Evolutionary conservation across 2,888 invertebrate species (phyloP).

Genomic region (Ctenicera cuprea): DNA sequence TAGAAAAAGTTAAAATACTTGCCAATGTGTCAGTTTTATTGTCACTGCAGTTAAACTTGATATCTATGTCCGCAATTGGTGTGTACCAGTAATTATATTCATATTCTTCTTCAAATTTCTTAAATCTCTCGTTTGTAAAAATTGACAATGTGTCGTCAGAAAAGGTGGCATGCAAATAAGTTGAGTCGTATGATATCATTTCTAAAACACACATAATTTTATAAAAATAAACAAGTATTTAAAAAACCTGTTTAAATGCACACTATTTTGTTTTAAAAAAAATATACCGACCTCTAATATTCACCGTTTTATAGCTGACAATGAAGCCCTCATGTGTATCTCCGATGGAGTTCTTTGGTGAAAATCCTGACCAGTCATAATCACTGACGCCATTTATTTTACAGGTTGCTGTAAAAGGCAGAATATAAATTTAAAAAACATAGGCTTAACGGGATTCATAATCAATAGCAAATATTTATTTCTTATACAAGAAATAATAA

Average conservation of each 20-base stretch:
- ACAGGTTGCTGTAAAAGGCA: conserved; percentile 22
- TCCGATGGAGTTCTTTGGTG: neutral
- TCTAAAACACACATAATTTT: neutral
- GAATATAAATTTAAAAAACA: no score
- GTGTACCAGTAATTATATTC: neutral
- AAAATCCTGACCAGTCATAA: neutral
- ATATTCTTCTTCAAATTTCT: conserved; percentile 30
- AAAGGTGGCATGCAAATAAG: conserved; percentile 12
- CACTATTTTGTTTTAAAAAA: neutral
- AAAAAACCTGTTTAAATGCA: neutral
- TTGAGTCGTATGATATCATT: neutral
- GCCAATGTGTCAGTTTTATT: conserved; percentile 1
- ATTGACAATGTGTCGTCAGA: neutral
- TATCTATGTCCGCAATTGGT: neutral
- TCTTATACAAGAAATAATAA: conserved; percentile 3
- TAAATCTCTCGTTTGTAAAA: conserved; percentile 18
- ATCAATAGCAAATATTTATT: no score
- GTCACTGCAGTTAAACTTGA: conserved; percentile 18
- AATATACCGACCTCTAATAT: conserved; percentile 5
- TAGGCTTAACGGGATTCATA: no score
- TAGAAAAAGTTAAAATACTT: no score
- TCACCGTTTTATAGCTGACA: neutral
- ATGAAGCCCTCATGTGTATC: conserved; percentile 9
- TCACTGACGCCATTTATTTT: neutral
- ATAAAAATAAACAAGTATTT: no score